Evolutionary conservation across 1,140 invertebrate species (phyloP).

Genomic region (Batillaria attramentaria): DNA sequence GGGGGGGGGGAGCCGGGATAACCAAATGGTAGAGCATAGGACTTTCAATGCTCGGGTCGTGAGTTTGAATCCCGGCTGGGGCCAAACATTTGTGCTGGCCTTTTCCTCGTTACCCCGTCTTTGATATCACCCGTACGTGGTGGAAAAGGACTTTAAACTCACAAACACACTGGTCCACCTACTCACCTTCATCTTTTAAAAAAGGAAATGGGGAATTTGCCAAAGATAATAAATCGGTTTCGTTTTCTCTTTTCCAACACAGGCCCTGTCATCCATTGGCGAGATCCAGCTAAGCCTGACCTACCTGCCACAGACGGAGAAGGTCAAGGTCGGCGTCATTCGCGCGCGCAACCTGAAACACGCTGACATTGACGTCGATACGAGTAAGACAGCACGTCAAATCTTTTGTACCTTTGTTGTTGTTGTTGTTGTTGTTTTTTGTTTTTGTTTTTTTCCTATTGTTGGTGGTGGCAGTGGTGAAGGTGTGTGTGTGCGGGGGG

Average conservation of each 20-base stretch:
- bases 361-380: conserved; percentile 49
- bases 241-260: conserved; percentile 25
- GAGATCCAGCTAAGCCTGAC: conserved; percentile 63
- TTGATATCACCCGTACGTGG: not conserved
- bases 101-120: not conserved
- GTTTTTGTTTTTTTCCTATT: not conserved
- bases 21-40: no score
- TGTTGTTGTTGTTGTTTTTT: not conserved
- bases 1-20: no score
- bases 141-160: not conserved
- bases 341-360: conserved; percentile 58
- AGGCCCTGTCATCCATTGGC: conserved; percentile 57
- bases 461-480: not conserved
- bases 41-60: no score
- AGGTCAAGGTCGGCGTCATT: conserved; percentile 65
- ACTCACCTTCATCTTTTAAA: not conserved
- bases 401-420: not conserved
- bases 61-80: no score
- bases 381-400: conserved; percentile 49
- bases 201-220: not conserved
- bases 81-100: not conserved
- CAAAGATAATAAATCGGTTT: not conserved
- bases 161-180: not conserved
- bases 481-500: not conserved
- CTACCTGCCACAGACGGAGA: conserved; percentile 63